Evolutionary conservation across 2,113 vertebrate genomes (phyloP).

Genomic region (Atrichornis clamosus): DNA sequence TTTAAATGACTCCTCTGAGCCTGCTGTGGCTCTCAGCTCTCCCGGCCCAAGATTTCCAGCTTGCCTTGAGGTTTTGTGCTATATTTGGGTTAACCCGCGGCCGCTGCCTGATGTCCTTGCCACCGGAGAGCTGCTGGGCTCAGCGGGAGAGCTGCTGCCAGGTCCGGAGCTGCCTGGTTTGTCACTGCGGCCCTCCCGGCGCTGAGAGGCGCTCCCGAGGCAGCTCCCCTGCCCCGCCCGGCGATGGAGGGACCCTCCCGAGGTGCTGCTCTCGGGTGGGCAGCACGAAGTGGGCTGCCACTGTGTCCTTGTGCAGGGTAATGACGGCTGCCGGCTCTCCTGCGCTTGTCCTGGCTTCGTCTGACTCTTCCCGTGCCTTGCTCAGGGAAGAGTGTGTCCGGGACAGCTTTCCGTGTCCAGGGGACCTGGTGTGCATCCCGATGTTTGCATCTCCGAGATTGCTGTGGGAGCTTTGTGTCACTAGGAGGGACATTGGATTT

Average conservation of each 20-base stretch:
- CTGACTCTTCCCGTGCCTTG: neutral
- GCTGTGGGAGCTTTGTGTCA: neutral
- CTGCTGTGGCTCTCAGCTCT: neutral
- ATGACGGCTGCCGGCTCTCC: neutral
- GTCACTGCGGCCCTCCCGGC: rapidly evolving
- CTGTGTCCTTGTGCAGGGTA: rapidly evolving
- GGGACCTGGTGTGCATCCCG: rapidly evolving
- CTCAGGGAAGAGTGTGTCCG: neutral
- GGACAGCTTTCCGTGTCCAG: neutral
- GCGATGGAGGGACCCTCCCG: neutral
- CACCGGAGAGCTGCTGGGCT: neutral
- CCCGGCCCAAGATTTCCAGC: neutral
- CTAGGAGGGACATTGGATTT: neutral
- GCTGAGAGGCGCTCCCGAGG: rapidly evolving
- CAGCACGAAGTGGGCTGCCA: rapidly evolving
- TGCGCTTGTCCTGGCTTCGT: rapidly evolving
- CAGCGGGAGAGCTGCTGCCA: neutral
- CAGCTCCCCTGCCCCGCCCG: neutral
- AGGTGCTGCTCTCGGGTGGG: neutral
- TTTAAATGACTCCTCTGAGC: neutral
- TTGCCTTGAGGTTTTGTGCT: neutral
- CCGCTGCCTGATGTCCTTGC: neutral
- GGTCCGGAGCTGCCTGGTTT: neutral
- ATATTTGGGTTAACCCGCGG: neutral
- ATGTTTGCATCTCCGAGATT: too few relatives aligned